Base-by-base conservation (phyloP, 1,140 invertebrate species). In the Aplysia californica region DNA sequence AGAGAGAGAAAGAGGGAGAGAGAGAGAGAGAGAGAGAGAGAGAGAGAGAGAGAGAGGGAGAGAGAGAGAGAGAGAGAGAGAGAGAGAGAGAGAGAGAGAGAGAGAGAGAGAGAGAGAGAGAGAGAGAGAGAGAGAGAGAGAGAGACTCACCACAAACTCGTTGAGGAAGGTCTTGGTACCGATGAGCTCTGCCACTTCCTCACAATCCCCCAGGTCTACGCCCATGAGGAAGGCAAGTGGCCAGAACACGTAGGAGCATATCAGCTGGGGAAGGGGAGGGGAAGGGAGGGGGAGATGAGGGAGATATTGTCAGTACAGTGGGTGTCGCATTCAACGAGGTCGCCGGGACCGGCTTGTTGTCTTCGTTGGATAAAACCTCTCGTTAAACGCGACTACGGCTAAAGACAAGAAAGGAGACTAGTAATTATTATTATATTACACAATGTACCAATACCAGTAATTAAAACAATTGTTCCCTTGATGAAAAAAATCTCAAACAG, bases 151-250 rank as follows among this genome's bases (percentile, higher is more conserved):
- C n/a, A 89, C 80, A 72, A 89, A 89, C 72, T 90, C 88, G 58
- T 89, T 90, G 0, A 86, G 79, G 75, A 90, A 87, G 0, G 83
- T 89, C 74, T 90, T 90, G 38, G 84, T 78, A 18, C 84, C 86
- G 41, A 90, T 84, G 21, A 90, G 84, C 50, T 86, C 72, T 0
- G 85, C 89, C 15, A 90, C 83, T 41, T 80, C 76, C 20, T 84
- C 69, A 58, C 87, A 88, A 65, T 90, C 88, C 0, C 64, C 39
- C 3, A 77, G 50, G 33, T 85, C 79, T 0, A 83, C 82, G 6
- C 89, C 88, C 82, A 90, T 87, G 21, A 90, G 75, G 66, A 81
- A 87, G 10, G 88, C 80, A 21, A 90, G 56, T 4, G 89, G 89
- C 77, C 82, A 89, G 64, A 90, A 88, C 2, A 89, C 38, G 66